Conservation (phyloP, 2,113 vertebrate genomes). For the Hydrochoerus hydrochaeris region DNA sequence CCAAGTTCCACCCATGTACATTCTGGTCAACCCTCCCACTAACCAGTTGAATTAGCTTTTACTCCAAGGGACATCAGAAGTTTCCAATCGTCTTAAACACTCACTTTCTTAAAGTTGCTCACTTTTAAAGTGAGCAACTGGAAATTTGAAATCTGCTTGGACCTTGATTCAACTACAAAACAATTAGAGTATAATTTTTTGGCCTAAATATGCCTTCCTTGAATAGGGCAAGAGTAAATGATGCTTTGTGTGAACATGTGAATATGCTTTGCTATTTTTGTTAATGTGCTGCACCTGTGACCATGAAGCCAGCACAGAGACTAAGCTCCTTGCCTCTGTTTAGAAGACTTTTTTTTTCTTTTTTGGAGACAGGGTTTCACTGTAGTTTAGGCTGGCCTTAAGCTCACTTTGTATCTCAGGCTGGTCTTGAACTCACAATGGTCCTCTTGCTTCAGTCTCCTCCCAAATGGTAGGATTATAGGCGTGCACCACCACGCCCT, state of each 20-base stretch:
- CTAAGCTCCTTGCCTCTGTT: background rate
- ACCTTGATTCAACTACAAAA: conserved; percentile 44
- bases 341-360: background rate
- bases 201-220: background rate
- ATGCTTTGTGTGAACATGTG: conserved; percentile 25
- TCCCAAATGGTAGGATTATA: too few species aligned
- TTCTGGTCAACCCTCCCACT: background rate
- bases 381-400: too few species aligned
- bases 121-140: conserved; percentile 18
- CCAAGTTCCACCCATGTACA: background rate
- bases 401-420: too few species aligned
- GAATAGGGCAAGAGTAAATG: conserved; percentile 22
- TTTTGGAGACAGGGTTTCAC: background rate
- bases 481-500: too few species aligned
- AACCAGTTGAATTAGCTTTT: background rate
- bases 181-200: background rate
- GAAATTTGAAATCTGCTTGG: conserved; percentile 2
- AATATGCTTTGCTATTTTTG: conserved; percentile 12
- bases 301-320: background rate
- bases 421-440: too few species aligned
- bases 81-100: conserved; percentile 4
- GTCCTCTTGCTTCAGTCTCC: too few species aligned
- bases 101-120: too few species aligned
- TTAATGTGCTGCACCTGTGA: background rate
- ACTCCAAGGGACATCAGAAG: background rate